These are phyloP conservation scores for Poecile montanus DNA, from an alignment of 2,797 vertebrate genomes.

Conservation along the genomic window DNA sequence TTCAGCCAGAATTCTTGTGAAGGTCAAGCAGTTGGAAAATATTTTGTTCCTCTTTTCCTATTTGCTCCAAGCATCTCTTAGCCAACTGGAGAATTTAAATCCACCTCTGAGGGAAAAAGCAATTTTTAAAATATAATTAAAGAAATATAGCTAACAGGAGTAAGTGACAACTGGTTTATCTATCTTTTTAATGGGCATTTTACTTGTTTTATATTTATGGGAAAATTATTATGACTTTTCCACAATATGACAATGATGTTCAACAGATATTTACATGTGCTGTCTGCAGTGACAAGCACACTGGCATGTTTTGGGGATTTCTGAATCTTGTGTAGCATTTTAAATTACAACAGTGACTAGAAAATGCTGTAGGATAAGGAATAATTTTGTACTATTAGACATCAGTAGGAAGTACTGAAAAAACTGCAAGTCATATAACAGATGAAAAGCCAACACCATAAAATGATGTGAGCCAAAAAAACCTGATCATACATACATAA, in stretches of 20 bases:
- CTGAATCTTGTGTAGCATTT: background rate
- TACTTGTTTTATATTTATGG: background rate
- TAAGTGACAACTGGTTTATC: background rate
- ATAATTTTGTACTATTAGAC: background rate
- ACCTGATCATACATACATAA: conserved; percentile 81
- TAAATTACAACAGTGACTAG: background rate
- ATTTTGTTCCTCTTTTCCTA: background rate
- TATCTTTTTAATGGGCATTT: background rate
- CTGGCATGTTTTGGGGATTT: background rate
- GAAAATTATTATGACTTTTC: background rate
- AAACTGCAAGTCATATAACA: background rate
- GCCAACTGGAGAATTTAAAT: background rate
- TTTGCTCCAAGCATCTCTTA: background rate
- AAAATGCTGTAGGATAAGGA: background rate
- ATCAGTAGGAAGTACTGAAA: background rate
- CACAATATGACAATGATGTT: background rate
- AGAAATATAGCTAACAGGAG: background rate
- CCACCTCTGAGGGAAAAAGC: background rate
- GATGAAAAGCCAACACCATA: background rate
- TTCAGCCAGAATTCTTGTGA: background rate
- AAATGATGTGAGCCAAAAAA: background rate
- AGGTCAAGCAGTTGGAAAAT: background rate
- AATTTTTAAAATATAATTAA: background rate
- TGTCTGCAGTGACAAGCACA: background rate
- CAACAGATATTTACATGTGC: background rate